Base-by-base conservation (phyloP, 2,113 vertebrate species). In the Macquaria australasica region DNA sequence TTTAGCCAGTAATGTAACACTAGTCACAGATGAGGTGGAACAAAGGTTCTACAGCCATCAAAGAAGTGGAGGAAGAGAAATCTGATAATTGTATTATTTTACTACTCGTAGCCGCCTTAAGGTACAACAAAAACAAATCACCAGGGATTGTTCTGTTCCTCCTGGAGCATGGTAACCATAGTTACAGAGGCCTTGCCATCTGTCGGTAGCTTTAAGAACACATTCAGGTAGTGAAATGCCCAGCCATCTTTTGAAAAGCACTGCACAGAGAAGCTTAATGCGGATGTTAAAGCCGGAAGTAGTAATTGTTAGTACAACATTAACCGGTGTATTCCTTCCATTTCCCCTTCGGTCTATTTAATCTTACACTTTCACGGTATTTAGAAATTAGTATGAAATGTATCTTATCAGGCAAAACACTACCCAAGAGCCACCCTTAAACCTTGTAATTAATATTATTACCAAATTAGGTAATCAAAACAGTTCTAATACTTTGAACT, bases 51-150 rank as follows among this genome's bases (percentile, higher is more conserved):
- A 23, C 28, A 28, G 63, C 58, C 39, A 59, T 37, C 12, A n/a
- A 66, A 41, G 28, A 41, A 60, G 39, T 23, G 16, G 68, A 48
- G 8, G 64, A 20, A 16, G 23, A 39, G 28, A 64, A 23, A 45
- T 56, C 41, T 20, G 23, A 50, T 58, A 45, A 80, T 53, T 82
- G 28, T 63, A 58, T 78, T 59, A 48, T 66, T 58, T 64, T 62
- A 60, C 60, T 16, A 37, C 50, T 41, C 8, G 41, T 56, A 4
- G 2, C 8, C 39, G 31, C 66, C 55, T 84, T 37, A 51, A 82
- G 77, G 63, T 83, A 45, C 50, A 81, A 78, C 66, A 63, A 56
- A 89, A 91, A 67, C 66, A 88, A 84, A 58, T 73, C 41, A 76
- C 8, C 41, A 7, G 71, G 74, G 83, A 73, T 78, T 16, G 7